Base-by-base conservation (phyloP, 2,888 invertebrate species). In the Muscina levida region DNA sequence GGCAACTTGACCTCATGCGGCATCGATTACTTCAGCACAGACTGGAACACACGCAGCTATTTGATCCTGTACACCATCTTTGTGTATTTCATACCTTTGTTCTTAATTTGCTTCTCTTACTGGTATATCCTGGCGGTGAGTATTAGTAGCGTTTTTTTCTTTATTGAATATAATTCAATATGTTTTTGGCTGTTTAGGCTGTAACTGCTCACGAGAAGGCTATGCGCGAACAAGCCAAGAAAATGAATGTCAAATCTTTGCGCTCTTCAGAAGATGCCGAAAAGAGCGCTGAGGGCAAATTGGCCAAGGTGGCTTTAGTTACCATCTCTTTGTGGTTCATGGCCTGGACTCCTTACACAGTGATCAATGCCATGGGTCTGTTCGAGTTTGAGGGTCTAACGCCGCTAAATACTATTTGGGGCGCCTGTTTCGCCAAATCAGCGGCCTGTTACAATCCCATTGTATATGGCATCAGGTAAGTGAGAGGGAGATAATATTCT, bases 1-100 rank as follows among this genome's bases (percentile, higher is more conserved):
- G 97, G 97, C 79, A 97, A 97, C 91, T 95, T 97, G 94, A 97
- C 97, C 56, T 96, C 97, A 42, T 97, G 97, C 87, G 97, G 97
- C 75, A 97, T 97, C 71, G 97, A 97, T 90, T 97, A 96, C 88
- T 92, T 97, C 84, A 93, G 90, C 89, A 94, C 94, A 90, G 94
- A 94, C 82, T 94, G 94, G 93, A 86, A 94, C 83, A 95, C 95
- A 91, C 92, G 94, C 84, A 95, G 95, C 86, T 97, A 97, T 91
- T 94, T 97, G 86, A 91, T 96, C 59, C 91, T 94, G 82, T 97
- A 97, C 90, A 93, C 94, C 11, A 88, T 94, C 78, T 96, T 95
- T 88, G 94, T 94, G 56, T 97, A 96, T 91, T 95, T 94, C 88
- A 31, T 92, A 84, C 97, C 97, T 68, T 92, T 97, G 57, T 91